Evolutionary conservation across 1,140 invertebrate species (phyloP).

Genomic region (Pachypeltis micranthus): DNA sequence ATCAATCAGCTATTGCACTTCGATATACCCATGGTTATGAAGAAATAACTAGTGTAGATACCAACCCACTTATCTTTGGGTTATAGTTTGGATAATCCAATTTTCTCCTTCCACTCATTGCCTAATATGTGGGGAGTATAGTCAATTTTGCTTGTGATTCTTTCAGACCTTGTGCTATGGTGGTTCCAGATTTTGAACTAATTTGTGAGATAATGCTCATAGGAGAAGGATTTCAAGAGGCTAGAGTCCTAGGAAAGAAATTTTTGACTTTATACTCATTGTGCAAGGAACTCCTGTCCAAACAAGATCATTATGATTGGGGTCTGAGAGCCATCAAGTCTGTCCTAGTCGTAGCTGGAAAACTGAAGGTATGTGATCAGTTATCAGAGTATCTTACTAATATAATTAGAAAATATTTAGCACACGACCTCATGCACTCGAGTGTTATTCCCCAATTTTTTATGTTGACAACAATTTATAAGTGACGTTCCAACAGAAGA

Average conservation of each 20-base stretch:
- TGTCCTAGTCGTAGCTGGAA: conserved; percentile 81
- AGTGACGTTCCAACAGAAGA: neutral
- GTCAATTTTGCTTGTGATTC: neutral
- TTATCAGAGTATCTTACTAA: neutral
- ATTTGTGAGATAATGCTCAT: conserved; percentile 93
- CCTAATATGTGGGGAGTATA: neutral
- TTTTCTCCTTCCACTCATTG: neutral
- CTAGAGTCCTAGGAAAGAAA: conserved; percentile 72
- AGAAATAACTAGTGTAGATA: neutral
- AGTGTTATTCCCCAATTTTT: too few relatives aligned
- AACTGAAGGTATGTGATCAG: conserved; percentile 44
- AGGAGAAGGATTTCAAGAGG: conserved; percentile 83
- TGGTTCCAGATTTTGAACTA: conserved; percentile 83
- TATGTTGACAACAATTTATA: neutral
- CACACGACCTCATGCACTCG: too few relatives aligned
- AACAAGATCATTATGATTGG: conserved; percentile 94
- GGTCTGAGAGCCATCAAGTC: conserved; percentile 85
- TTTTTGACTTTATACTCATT: conserved; percentile 84
- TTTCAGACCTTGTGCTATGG: conserved; percentile 82
- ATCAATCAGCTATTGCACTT: too few relatives aligned
- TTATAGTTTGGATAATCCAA: neutral
- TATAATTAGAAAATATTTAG: neutral
- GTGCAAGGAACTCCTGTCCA: conserved; percentile 75
- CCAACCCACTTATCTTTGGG: neutral
- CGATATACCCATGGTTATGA: neutral